A percentile compares a stretch with the other conserved stretches of the same genome.
phyloP scores from a whole-genome alignment of 1,140 invertebrate species.

The Diorhabda carinulata region DNA sequence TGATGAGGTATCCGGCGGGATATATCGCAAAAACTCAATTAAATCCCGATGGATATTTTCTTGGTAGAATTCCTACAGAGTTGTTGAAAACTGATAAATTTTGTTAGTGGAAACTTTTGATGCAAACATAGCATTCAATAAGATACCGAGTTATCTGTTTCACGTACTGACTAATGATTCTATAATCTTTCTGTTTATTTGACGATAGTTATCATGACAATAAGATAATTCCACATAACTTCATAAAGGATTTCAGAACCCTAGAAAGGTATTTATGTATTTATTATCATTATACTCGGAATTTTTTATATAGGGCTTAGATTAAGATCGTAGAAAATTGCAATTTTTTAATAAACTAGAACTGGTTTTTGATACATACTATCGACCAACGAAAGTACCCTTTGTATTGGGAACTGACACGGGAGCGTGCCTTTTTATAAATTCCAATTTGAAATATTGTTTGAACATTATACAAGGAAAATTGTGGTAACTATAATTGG shows the following conservation, averaged over 20 bases:
- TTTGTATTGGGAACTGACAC: no score
- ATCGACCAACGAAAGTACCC: no score
- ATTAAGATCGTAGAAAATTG: no score
- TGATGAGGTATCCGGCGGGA: conserved; percentile 23
- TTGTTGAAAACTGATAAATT: background rate
- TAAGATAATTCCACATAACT: background rate
- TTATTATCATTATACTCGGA: background rate
- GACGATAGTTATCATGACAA: background rate
- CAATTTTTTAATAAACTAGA: no score
- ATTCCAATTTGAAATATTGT: no score
- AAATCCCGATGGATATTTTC: conserved; percentile 18
- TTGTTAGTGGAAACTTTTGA: background rate
- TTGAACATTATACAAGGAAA: no score
- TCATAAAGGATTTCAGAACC: background rate
- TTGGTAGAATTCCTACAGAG: background rate
- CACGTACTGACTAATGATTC: no score
- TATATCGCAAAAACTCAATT: conserved; percentile 34
- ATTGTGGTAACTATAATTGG: no score
- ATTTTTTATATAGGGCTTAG: background rate
- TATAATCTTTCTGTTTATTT: background rate
- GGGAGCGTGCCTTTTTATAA: no score
- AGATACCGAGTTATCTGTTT: background rate
- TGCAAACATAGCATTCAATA: background rate
- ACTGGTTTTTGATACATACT: no score
- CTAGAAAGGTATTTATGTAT: background rate